Evolutionary conservation across 2,888 invertebrate genomes (phyloP), one percentile per base, ranked within the genome.

Genomic region (Microlaimidae sp.): DNA sequence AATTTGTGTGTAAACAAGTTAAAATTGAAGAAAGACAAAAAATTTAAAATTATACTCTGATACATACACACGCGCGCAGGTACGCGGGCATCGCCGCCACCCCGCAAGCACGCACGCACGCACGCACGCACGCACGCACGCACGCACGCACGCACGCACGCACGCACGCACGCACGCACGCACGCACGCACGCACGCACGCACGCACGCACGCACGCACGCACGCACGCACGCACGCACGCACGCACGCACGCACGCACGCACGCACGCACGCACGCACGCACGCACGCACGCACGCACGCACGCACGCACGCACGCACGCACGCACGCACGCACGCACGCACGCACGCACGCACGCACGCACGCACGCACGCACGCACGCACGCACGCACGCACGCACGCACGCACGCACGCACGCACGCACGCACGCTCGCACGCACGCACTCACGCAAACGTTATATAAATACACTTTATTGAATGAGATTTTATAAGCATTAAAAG

Each of bases 341-440:
- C 43, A 43, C 43, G 43, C 43, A 43, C 43, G 43, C 43, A 43
- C 43, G 43, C 43, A 43, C 43, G 43, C 43, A 43, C 43, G 43
- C 43, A 43, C 43, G 43, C 43, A 43, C 43, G 23, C 43, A 43
- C 43, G 23, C 43, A 43, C 43, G 23, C 43, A 43, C 43, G 23
- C 43, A 43, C 43, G 43, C 43, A 43, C 43, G 43, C 43, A 43
- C 43, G 43, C 43, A 43, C 43, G 43, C 43, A 43, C 43, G 43
- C 43, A 49, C 29, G 28, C 29, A 49, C 29, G 28, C 29, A 49
- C 29, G 28, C 29, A 23, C 29, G 26, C 29, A 23, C 49, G 26
- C 49, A 29, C 49, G 32, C 49, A 29, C 49, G 32, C 28, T 21
- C 49, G 32, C 49, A 49, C 49, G 23, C 49, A 49, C 28, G 32